phyloP scores from a whole-genome alignment of 2,113 vertebrate species.

The Reinhardtius hippoglossoides region DNA sequence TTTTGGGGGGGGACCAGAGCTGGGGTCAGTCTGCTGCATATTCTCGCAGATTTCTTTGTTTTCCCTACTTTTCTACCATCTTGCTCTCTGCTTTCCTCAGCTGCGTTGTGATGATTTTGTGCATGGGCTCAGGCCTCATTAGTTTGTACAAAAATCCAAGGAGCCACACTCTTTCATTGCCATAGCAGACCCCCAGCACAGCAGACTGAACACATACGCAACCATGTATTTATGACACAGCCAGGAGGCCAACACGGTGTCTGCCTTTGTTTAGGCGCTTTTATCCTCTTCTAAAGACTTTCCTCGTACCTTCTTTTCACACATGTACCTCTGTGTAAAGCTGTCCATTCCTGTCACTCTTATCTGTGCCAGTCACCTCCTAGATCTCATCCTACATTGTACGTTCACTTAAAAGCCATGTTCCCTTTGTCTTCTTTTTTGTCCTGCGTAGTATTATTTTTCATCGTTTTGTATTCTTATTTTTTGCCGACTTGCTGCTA shows the following conservation, averaged over 20 bases:
- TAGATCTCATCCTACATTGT: constrained; percentile 4
- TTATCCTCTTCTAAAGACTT: constrained; percentile 6
- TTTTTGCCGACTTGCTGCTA: constrained; percentile 47
- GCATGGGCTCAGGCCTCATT: neutral
- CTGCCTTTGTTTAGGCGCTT: constrained; percentile 8
- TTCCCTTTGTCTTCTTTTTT: neutral
- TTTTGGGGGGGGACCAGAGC: neutral
- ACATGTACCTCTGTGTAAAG: constrained; percentile 35
- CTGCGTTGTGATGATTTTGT: constrained; percentile 25
- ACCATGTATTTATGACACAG: neutral
- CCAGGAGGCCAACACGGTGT: constrained; percentile 1
- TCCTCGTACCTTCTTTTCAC: neutral
- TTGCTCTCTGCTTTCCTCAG: neutral
- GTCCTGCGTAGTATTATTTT: neutral
- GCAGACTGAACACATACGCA: constrained; percentile 10
- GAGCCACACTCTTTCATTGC: constrained; percentile 6
- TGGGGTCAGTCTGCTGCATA: neutral
- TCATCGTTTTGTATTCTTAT: constrained; percentile 18
- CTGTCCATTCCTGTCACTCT: constrained; percentile 48
- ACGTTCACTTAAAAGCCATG: neutral
- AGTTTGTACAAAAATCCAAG: neutral
- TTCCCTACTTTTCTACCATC: neutral
- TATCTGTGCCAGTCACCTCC: neutral
- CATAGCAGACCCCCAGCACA: neutral
- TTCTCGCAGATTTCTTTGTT: constrained; percentile 5